Evolutionary conservation across 2,888 invertebrate genomes (phyloP).

Genomic region (Calameuta idolon): DNA sequence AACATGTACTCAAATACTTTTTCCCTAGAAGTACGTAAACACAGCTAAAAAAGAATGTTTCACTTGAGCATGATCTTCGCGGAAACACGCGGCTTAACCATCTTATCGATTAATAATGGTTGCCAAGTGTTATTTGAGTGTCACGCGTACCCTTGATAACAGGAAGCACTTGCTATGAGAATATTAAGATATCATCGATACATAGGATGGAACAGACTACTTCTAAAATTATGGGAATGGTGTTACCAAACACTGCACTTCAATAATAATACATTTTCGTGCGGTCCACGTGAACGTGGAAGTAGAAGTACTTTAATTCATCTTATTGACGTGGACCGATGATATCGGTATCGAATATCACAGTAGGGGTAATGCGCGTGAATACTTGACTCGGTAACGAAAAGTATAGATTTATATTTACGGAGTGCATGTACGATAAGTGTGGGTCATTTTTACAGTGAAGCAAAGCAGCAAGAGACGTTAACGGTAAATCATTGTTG

Average conservation of each 20-base stretch:
- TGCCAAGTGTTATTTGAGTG: background rate
- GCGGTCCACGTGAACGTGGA: no score
- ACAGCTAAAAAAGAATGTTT: background rate
- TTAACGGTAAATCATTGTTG: background rate
- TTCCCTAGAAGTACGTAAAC: background rate
- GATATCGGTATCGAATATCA: background rate
- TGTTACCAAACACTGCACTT: background rate
- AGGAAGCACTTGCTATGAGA: background rate
- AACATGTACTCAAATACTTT: background rate
- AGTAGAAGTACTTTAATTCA: background rate
- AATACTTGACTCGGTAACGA: background rate
- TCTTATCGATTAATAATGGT: background rate
- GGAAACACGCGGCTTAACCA: background rate
- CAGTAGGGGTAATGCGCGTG: background rate
- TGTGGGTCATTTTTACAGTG: background rate
- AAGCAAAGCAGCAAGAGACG: background rate
- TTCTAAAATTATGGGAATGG: background rate
- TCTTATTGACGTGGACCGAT: background rate
- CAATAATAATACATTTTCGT: background rate
- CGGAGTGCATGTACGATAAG: background rate
- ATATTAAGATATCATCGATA: background rate
- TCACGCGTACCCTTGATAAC: background rate
- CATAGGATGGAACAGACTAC: background rate
- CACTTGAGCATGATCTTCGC: background rate
- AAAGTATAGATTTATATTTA: background rate